Evolutionary conservation across 2,113 vertebrate species (phyloP), one percentile per base, ranked within the genome.

Genomic region (Chaenogobius annularis): DNA sequence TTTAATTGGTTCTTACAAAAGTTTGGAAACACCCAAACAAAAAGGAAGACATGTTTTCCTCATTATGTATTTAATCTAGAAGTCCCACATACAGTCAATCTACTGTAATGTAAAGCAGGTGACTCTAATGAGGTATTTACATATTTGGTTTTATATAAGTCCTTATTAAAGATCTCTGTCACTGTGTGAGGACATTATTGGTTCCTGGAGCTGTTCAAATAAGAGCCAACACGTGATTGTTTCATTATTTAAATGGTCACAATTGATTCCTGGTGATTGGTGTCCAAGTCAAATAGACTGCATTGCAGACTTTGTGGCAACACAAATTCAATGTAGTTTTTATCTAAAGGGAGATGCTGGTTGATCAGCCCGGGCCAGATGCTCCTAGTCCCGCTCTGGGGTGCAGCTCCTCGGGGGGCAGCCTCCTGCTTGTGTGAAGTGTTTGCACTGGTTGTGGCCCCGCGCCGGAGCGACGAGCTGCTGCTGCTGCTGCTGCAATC

Each of bases 401-500:
- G 71, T 66, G 75, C 75, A 72, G 66, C 37, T 6, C 59, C 62
- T 73, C 63, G 15, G 67, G 67, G 47, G 62, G 65, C 56, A 70
- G 70, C 26, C 44, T 56, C 73, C 75, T 23, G 40, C 22, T 54
- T 54, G 35, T 50, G 43, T 68, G 59, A n/a, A n/a, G 61, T 58
- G 70, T 23, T 26, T 50, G 56, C 5, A 31, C n/a, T 44, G 44
- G 11, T 46, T 10, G 75, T 69, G 69, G 74, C 72, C 74, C 80
- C 74, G 78, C 75, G 50, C 66, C 61, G 63, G 47, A 79, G 65
- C 73, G 83, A 81, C 76, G 73, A 80, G 77, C 48, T 81, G 84
- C 61, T 40, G 37, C 48, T 81, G 84, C 61, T 40, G 37, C 37
- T 85, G 90, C 72, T 85, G 89, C 88, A 90, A 70, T 86, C 84